Evolutionary conservation across 2,888 invertebrate genomes (phyloP).

Genomic region (Mycogona germanica): DNA sequence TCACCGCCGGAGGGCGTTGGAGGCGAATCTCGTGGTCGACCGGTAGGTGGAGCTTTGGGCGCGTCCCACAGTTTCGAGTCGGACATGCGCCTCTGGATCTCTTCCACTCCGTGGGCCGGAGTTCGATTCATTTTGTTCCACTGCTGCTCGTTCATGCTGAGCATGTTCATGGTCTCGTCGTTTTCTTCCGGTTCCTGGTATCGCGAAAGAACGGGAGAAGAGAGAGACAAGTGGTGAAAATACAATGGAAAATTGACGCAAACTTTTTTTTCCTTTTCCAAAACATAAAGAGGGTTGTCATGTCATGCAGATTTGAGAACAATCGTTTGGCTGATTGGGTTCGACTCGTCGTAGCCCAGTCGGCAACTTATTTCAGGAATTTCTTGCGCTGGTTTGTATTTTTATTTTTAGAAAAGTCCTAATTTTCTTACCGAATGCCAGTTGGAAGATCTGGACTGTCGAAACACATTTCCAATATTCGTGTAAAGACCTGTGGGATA

Average conservation of each 20-base stretch:
- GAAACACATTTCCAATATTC: background rate
- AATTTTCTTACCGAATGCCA: constrained; percentile 1
- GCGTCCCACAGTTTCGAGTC: constrained; percentile 8
- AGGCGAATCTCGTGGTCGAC: too few species aligned
- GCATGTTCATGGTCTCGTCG: constrained; percentile 7
- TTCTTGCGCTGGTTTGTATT: background rate
- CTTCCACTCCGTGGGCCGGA: constrained; percentile 3
- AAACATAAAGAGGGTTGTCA: background rate
- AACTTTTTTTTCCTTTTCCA: background rate
- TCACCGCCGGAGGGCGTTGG: too few species aligned
- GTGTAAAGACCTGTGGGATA: background rate
- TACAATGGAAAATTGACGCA: background rate
- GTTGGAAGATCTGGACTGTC: background rate
- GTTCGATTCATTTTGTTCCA: background rate
- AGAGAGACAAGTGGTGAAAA: background rate
- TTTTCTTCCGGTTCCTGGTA: constrained; percentile 7
- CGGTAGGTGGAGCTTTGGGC: too few species aligned
- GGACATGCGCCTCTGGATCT: constrained; percentile 9
- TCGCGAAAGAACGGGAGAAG: background rate
- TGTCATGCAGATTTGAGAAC: too few species aligned
- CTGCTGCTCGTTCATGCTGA: background rate
- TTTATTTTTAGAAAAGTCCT: background rate
- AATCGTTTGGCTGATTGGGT: too few species aligned
- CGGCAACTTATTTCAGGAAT: too few species aligned
- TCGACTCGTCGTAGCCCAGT: too few species aligned